Evolutionary conservation across 35 echinoderm and acorn worm genomes (phyloP).

Genomic region (Chiridota heheva): DNA sequence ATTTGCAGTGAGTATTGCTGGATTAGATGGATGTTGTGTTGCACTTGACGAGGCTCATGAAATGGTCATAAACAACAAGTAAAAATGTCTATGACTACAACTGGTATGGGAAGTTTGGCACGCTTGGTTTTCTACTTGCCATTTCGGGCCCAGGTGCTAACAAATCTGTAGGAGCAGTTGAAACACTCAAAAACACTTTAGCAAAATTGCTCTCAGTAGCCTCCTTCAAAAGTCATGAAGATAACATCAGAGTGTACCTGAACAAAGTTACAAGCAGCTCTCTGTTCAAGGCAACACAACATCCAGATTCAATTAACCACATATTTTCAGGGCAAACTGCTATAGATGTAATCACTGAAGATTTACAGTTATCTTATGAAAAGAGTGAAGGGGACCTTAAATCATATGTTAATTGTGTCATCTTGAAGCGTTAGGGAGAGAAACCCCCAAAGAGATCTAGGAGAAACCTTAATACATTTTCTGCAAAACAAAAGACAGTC

Average conservation of each 20-base stretch:
- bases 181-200: too few species aligned
- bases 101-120: slow-evolving; percentile 29
- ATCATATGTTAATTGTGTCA: slow-evolving; percentile 39
- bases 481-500: not conserved
- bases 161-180: too few species aligned
- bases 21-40: slow-evolving; percentile 25
- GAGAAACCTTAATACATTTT: slow-evolving; percentile 31
- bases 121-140: slow-evolving; percentile 9
- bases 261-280: not conserved
- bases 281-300: not conserved
- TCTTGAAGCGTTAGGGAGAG: slow-evolving; percentile 6
- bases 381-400: slow-evolving; percentile 15
- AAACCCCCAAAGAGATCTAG: slow-evolving; percentile 5
- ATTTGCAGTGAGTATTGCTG: slow-evolving; percentile 53
- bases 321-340: slow-evolving; percentile 1
- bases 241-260: slow-evolving; percentile 1
- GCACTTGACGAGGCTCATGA: slow-evolving; percentile 69
- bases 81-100: slow-evolving; percentile 47
- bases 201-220: too few species aligned
- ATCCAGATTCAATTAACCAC: slow-evolving; percentile 1
- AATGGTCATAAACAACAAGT: slow-evolving; percentile 67
- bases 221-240: slow-evolving; percentile 15
- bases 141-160: not conserved
- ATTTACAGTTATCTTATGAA: slow-evolving; percentile 25
- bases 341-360: not conserved